Conservation (phyloP, 2,113 vertebrate genomes). For the Puma concolor region DNA sequence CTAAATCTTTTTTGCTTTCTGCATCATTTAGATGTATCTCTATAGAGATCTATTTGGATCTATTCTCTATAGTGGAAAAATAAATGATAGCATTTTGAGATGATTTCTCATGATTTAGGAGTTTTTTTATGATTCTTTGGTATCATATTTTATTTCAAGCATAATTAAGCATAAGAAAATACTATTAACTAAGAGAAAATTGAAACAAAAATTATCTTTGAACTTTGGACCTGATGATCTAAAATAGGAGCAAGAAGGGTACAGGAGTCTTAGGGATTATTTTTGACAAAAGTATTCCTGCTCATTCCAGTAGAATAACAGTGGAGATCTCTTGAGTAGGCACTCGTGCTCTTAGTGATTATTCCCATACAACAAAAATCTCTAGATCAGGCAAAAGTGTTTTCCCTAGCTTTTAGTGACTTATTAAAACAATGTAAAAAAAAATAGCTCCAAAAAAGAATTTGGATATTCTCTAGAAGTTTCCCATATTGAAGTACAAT, state of each 20-base stretch:
- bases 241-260: neutral
- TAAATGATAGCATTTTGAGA: neutral
- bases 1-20: conserved; percentile 28
- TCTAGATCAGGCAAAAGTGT: neutral
- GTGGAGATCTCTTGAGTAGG: neutral
- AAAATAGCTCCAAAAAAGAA: neutral
- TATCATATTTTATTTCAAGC: neutral
- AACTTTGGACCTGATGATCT: neutral
- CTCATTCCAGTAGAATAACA: neutral
- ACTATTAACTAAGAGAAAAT: neutral
- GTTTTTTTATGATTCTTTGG: neutral
- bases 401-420: neutral
- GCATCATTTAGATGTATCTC: neutral
- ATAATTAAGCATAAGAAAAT: conserved; percentile 23
- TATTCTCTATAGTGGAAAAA: neutral
- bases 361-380: neutral
- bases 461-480: neutral
- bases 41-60: neutral
- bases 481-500: neutral
- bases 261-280: neutral
- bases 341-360: neutral
- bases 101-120: neutral
- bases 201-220: conserved; percentile 1
- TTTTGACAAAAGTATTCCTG: neutral
- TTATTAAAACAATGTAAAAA: neutral